Evolutionary conservation across 2,888 invertebrate genomes (phyloP), one percentile per base, ranked within the genome.

Genomic region (Eristalis intricaria): DNA sequence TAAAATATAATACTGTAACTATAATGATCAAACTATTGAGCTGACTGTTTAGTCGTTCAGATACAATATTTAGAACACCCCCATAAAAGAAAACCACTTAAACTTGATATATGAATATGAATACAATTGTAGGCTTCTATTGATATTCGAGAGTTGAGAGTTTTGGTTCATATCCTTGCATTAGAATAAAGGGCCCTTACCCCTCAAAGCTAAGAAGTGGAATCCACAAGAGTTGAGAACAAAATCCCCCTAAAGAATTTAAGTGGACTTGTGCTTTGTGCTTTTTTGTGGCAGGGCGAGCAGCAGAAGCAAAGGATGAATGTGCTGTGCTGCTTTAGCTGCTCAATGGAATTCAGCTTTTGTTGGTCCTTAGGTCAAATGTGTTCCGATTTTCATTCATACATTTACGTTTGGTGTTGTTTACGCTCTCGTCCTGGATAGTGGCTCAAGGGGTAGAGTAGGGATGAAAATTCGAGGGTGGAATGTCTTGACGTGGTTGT

Each of bases 121-220:
- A 19, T 7, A 7, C 50, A 4, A 43, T 43, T 43, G 22, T 66
- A 26, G 38, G 22, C 4, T 23, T 23, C 13, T 38, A 13, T 32
- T 38, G 38, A 38, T 38, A 38, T 38, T 38, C 32, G 32, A 32
- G 32, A 32, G 5, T 32, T 32, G 7, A 35, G 38, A 38, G 38
- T 50, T 50, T 50, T 19, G n/a, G 19, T 50, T 50, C 8, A 7
- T 43, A 43, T n/a, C 43, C n/a, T 19, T 8, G 50, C n/a, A 50
- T 19, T 50, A 50, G 19, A 50, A 50, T 43, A 43, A 40, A 60
- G 58, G 75, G 58, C 58, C 38, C n/a, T 22, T 77, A 56, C 77
- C 77, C 77, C 77, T 70, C 38, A 77, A 77, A 77, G 77, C 77
- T 77, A 56, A 69, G n/a, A 32, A n/a, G 38, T 38, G 38, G 38